Base-by-base conservation (phyloP, 1,140 invertebrate genomes). In the Himalopsyche phryganea region DNA sequence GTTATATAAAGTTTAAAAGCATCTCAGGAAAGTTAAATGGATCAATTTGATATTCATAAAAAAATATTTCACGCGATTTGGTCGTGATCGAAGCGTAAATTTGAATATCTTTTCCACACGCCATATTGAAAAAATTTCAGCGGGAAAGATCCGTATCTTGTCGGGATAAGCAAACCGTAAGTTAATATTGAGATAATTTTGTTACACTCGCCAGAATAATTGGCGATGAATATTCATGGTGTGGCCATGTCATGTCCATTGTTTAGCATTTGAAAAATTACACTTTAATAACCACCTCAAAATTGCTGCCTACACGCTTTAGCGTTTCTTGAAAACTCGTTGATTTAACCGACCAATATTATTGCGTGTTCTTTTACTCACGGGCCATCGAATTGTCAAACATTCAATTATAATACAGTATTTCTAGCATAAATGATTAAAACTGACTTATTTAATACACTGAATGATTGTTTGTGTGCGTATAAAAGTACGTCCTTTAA, bases 131-230 rank as follows among this genome's bases (percentile, higher is more conserved):
- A 40, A 51, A 51, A 56, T 41, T 40, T 19, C 14, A 17, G 38
- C 59, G 48, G 17, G 48, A 46, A 51, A 61, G 60, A 61, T 61
- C 48, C 51, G 38, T 61, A 61, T 61, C 60, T 13, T 5, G 32
- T 20, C 36, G 59, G 47, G 47, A 20, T 23, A 52, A 33, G 45
- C 36, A 40, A 56, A 42, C 35, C 52, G 33, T 38, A 47, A 44
- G 40, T 54, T 45, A 38, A 48, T 49, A 57, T 55, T 28, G 19
- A 61, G 40, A 44, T 44, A 42, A 45, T 36, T 18, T 50, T 50
- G 19, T 42, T 46, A 54, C 45, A 46, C 45, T 54, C 42, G 15
- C 23, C 11, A 17, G 10, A 44, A 49, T 61, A 57, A 61, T 47
- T 44, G 32, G 7, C 48, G 42, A 61, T 61, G 54, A 61, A 57